Base-by-base conservation (phyloP, 2,797 vertebrate species). In the Sebastolobus altivelis region DNA sequence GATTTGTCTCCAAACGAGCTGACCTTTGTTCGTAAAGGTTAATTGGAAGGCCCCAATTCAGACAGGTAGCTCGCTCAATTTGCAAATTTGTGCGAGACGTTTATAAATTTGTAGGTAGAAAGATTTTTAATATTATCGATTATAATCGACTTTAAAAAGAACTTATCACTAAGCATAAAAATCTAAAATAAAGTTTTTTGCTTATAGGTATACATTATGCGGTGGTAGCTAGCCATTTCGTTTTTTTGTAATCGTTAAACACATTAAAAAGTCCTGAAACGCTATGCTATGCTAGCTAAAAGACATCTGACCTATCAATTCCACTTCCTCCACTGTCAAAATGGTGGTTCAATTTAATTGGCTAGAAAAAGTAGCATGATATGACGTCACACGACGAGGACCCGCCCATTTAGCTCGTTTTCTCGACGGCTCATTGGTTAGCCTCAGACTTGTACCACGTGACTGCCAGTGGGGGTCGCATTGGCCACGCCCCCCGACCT, bases 391-490 rank as follows among this genome's bases (percentile, higher is more conserved):
- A 3, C 0, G 0, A 2, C 1, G 80, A 77, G 18, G 84, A 49
- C 90, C 94, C 94, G 78, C 94, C 95, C 94, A 94, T 94, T 95
- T 96, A 95, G 87, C 94, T 95, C 95, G 90, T 87, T 91, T 88
- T 80, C 85, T 92, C 78, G 91, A 94, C 82, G 87, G 82, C 92
- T 55, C 65, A 91, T 88, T 91, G 81, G 81, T 59, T 77, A 72
- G 20, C 18, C 49, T 78, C 37, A 27, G 80, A 67, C 62, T 25
- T 77, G 37, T 71, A 73, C 63, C 96, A 96, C 52, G 89, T 95
- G 96, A 93, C 72, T n/a, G 1, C 37, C 65, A 58, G 40, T 52
- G 29, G 72, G 56, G 43, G 78, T 82, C 58, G 5, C 56, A 73
- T 37, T 56, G 14, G 83, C 31, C 81, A 88, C 49, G 84, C 86